Evolutionary conservation across 2,113 vertebrate species (phyloP), one percentile per base, ranked within the genome.

Genomic region (Equus przewalskii): DNA sequence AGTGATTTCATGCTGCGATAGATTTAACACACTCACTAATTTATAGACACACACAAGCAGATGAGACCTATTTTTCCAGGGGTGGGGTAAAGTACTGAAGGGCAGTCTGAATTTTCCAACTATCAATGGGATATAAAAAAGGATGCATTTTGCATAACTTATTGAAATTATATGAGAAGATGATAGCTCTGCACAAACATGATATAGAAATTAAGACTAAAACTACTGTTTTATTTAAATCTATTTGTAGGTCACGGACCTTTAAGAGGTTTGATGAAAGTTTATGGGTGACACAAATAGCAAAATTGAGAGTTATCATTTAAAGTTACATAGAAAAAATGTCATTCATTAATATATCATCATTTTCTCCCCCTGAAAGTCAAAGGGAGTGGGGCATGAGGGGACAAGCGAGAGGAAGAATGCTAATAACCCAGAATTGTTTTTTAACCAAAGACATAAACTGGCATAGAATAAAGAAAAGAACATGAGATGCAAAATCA

Each of bases 11-110:
- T 95, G 96, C 98, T 97, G 97, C 84, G 96, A 98, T 86, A 96
- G 97, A 96, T 97, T 98, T 97, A 97, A 97, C 96, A 98, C 98
- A 97, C 96, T 97, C 97, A 97, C 97, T 97, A 98, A 98, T 97
- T 98, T 97, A 97, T 94, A 98, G 96, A 97, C 80, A 96, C 80
- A 97, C 76, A 98, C 96, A 97, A 96, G 98, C 98, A 97, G 97
- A 96, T 96, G 97, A 98, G 97, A 95, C 95, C 93, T 95, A 65
- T 82, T 97, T 97, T 97, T 97, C 85, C 58, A 82, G 41, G 79
- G 79, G 56, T 79, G 83, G 54, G 36, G 28, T 92, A 96, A 33
- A 95, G 56, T 36, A 81, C 5, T 87, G 80, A 97, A 97, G 97
- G 95, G 62, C 83, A 97, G 96, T 85, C 75, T 92, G 70, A 89